phyloP scores from a whole-genome alignment of 2,888 invertebrate genomes.

The Rhabditophanes sp. region DNA sequence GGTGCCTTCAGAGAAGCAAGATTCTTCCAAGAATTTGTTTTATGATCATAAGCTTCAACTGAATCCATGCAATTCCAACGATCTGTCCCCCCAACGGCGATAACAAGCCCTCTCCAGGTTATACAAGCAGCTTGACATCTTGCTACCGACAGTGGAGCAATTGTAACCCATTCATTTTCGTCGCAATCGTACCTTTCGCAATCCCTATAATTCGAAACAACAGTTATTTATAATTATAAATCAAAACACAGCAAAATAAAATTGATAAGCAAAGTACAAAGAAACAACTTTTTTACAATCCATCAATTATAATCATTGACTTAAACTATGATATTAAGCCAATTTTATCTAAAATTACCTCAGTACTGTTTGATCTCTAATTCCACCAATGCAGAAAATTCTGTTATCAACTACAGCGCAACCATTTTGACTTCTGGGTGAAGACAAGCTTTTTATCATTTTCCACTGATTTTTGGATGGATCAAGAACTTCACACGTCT shows the following conservation, averaged over 20 bases:
- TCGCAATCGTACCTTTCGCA: constrained; percentile 59
- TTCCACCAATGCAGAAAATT: constrained; percentile 65
- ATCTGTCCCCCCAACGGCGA: constrained; percentile 71
- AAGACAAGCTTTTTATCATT: constrained; percentile 23
- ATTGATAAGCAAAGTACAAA: too few species aligned
- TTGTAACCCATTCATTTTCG: constrained; percentile 55
- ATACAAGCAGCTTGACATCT: constrained; percentile 56
- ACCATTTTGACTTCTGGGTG: constrained; percentile 32
- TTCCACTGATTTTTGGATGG: constrained; percentile 48
- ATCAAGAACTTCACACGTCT: constrained; percentile 56
- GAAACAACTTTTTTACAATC: too few species aligned
- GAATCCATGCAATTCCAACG: constrained; percentile 52
- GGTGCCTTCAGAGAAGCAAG: constrained; percentile 62
- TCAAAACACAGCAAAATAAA: too few species aligned
- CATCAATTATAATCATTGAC: too few species aligned
- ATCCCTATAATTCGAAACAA: too few species aligned
- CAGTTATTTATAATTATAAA: too few species aligned
- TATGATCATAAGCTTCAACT: constrained; percentile 56
- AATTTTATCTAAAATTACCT: too few species aligned
- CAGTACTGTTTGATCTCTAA: constrained; percentile 58
- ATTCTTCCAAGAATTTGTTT: constrained; percentile 54
- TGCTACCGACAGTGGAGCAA: constrained; percentile 54
- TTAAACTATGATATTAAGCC: too few species aligned
- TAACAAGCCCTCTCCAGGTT: constrained; percentile 56
- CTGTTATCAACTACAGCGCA: constrained; percentile 55